phyloP scores from a whole-genome alignment of 2,797 vertebrate species.

The Brachymystax lenok region DNA sequence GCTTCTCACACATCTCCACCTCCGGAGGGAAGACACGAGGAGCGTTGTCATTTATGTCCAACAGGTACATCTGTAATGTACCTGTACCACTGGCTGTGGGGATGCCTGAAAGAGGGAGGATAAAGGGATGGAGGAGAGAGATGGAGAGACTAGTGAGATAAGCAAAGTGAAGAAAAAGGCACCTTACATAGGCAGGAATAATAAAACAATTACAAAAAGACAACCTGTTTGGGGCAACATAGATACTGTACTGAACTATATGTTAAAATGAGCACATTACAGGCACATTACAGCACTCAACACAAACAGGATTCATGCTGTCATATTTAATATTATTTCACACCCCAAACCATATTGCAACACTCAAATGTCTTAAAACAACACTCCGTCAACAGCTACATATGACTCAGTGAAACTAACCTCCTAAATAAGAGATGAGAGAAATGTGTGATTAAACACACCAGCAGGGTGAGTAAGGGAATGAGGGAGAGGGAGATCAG shows the following conservation, averaged over 20 bases:
- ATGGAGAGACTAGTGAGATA: background rate
- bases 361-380: background rate
- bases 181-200: background rate
- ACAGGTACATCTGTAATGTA: slow-evolving; percentile 90
- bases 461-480: background rate
- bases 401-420: too few relatives aligned
- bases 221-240: background rate
- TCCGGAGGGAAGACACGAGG: slow-evolving; percentile 91
- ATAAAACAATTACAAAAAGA: background rate
- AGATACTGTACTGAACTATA: too few relatives aligned
- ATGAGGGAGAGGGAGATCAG: background rate
- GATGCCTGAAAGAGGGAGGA: slow-evolving; percentile 72
- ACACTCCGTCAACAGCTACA: background rate
- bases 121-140: background rate
- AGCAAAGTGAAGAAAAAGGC: background rate
- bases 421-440: background rate
- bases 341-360: background rate
- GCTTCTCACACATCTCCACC: slow-evolving; percentile 90
- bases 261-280: background rate
- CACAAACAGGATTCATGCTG: background rate
- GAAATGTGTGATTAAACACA: background rate
- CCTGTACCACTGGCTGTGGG: slow-evolving; percentile 93
- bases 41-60: slow-evolving; percentile 96
- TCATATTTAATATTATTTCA: background rate
- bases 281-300: background rate